Conservation (phyloP, 1,140 invertebrate species). For the Whitmania pigra region DNA sequence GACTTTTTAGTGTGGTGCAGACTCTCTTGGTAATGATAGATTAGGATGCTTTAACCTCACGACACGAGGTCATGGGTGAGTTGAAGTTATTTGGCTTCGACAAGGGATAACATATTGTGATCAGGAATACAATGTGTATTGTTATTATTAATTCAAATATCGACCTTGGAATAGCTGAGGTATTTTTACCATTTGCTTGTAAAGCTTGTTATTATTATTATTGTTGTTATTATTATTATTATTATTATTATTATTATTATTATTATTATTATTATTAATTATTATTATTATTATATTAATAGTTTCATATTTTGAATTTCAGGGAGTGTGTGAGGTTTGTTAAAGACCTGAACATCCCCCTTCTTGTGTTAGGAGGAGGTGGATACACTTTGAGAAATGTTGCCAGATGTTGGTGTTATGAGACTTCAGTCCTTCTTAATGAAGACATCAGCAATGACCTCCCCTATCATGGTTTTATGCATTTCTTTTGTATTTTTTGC, state of each 20-base stretch:
- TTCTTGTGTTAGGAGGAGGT: constrained; percentile 81
- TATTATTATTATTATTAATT: too few relatives aligned
- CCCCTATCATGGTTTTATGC: constrained; percentile 56
- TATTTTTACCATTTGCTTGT: too few relatives aligned
- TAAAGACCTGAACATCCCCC: constrained; percentile 72
- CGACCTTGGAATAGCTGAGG: not conserved
- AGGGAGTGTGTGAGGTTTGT: constrained; percentile 85
- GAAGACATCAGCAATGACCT: constrained; percentile 68
- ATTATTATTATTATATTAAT: not conserved
- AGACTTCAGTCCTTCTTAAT: constrained; percentile 85
- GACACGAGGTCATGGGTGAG: constrained; percentile 53
- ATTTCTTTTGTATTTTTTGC: not conserved
- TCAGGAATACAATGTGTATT: too few relatives aligned
- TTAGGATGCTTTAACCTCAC: constrained; percentile 76
- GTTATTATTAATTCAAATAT: too few relatives aligned
- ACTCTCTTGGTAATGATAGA: constrained; percentile 87
- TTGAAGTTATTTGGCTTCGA: not conserved
- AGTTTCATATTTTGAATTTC: constrained; percentile 10
- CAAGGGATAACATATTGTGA: not conserved
- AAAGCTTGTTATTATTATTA: not conserved
- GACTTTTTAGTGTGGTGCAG: constrained; percentile 68
- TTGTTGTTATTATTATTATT: too few relatives aligned
- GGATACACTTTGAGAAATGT: constrained; percentile 82
- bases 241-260: too few relatives aligned
- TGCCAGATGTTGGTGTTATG: constrained; percentile 92